Evolutionary conservation across 1,140 invertebrate species (phyloP).

Genomic region (Brachionus paranguensis): DNA sequence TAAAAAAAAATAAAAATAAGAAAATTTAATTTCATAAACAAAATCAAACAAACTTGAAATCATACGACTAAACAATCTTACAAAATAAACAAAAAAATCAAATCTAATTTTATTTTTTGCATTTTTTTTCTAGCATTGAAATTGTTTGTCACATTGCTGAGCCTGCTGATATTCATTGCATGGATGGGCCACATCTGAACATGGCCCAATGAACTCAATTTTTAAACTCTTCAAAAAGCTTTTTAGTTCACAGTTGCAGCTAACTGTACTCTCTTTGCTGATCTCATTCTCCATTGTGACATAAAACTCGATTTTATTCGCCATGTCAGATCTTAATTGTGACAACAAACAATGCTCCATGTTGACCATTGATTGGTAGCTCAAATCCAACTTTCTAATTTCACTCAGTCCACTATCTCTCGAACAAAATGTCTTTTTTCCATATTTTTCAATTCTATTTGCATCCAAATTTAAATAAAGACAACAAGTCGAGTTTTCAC

Average conservation of each 20-base stretch:
- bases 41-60: not conserved
- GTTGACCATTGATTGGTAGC: not conserved
- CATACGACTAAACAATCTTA: not conserved
- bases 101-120: not conserved
- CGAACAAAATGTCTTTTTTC: constrained; percentile 24
- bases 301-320: not conserved
- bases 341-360: constrained; percentile 10
- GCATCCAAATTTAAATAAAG: not conserved
- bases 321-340: not conserved
- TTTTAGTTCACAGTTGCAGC: not conserved
- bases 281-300: not conserved
- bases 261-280: not conserved
- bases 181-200: not conserved
- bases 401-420: not conserved
- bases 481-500: not conserved
- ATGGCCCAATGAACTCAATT: not conserved
- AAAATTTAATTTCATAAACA: not conserved
- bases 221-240: not conserved
- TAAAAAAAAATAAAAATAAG: not conserved
- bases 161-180: not conserved
- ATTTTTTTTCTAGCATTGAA: not conserved
- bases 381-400: constrained; percentile 15
- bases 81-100: not conserved
- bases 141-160: not conserved
- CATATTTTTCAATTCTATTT: not conserved